Conservation (phyloP, 92 coral and sea anemone species). For the Palythoa grandis region DNA sequence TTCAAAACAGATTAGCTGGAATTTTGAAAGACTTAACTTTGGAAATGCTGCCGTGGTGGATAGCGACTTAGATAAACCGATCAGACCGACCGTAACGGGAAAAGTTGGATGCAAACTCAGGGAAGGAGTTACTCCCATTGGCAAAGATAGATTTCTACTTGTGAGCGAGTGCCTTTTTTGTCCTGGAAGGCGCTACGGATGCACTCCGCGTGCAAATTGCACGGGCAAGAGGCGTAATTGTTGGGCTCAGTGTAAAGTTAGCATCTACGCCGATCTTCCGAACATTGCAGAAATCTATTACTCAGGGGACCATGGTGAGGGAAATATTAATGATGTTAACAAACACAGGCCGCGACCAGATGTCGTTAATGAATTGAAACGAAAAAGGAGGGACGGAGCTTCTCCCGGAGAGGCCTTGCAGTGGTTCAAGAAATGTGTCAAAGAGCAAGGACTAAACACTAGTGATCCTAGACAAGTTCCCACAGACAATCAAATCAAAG, state of each 20-base stretch:
- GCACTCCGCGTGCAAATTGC: constrained; percentile 93
- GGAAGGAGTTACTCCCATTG: constrained; percentile 86
- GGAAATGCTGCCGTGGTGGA: constrained; percentile 93
- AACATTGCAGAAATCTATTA: constrained; percentile 83
- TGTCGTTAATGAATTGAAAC: constrained; percentile 69
- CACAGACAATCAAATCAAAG: constrained; percentile 69
- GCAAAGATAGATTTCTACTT: constrained; percentile 91
- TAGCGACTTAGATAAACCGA: constrained; percentile 78
- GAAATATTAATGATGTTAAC: constrained; percentile 80
- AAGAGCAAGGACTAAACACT: constrained; percentile 76
- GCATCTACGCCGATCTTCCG: constrained; percentile 82
- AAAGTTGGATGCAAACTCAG: constrained; percentile 81
- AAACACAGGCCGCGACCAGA: constrained; percentile 78
- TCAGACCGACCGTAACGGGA: constrained; percentile 92
- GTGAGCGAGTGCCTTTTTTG: constrained; percentile 95
- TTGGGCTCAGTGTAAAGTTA: constrained; percentile 90
- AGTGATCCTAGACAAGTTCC: constrained; percentile 73
- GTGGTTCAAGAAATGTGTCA: constrained; percentile 78
- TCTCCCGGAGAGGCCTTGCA: constrained; percentile 71
- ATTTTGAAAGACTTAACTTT: constrained; percentile 92
- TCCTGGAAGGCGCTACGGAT: constrained; percentile 93
- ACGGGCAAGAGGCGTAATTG: constrained; percentile 94
- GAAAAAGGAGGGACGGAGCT: constrained; percentile 70
- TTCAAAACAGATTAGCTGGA: constrained; percentile 96
- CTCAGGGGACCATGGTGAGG: constrained; percentile 91